Base-by-base conservation (phyloP, 2,113 vertebrate genomes). In the Bambusicola thoracicus region DNA sequence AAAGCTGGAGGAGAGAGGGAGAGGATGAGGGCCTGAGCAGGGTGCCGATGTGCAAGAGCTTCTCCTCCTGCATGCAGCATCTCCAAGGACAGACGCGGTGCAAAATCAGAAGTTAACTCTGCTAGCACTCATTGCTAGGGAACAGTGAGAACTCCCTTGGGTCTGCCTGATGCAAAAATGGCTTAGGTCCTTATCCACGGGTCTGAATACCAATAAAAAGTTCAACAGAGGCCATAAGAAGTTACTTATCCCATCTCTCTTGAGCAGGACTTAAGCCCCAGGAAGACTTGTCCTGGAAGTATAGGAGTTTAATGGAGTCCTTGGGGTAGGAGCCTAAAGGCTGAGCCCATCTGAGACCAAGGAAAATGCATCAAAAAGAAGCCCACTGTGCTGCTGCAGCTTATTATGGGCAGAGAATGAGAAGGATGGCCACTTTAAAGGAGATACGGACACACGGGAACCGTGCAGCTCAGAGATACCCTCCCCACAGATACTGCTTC, bases 1-100 rank as follows among this genome's bases (percentile, higher is more conserved):
- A 96, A 99, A 99, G 63, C 99, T 99, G 95, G 44, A 56, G 48
- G 73, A 75, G 43, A 4, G 43, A 40, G 32, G 48, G 27, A 58
- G 29, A 77, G 11, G 6, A 40, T 80, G 16, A 25, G 29, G 18
- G 36, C 14, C 65, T 94, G 27, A 75, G 75, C 32, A 43, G 62
- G 55, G 46, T 18, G 22, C 3, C 0, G 4, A 19, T 6, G 25
- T 5, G 6, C 51, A 32, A 48, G 27, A 59, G 48, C 32, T 66
- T 70, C 76, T 77, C 27, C 59, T 69, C 66, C 53, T 58, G 25
- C 68, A 68, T 5, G 27, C 16, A 65, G 2, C 4, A 1, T 6
- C 46, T 61, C 30, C 65, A 48, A 69, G 40, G 27, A 62, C 12
- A 17, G 67, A 75, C 87, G 51, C 10, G 16, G 3, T 22, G 22